A percentile compares a stretch with the other conserved stretches of the same genome.
These are phyloP conservation scores for Anarhynchus alexandrinus DNA, from an alignment of 2,113 vertebrate species.

Conservation along the genomic window DNA sequence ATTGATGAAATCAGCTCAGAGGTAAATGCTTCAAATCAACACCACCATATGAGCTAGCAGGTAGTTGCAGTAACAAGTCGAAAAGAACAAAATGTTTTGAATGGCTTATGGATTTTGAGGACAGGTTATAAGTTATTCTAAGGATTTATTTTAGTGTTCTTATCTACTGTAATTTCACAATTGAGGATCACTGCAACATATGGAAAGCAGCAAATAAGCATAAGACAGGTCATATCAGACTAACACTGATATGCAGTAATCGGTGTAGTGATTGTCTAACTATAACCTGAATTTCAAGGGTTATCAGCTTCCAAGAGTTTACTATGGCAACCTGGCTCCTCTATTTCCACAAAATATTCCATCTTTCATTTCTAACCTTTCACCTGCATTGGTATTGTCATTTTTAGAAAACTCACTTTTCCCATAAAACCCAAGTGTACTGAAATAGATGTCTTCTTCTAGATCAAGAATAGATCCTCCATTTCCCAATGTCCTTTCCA, in stretches of 20 bases:
- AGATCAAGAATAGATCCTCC: not conserved
- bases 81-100: not conserved
- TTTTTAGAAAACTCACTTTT: not conserved
- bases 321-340: not conserved
- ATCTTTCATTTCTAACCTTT: not conserved
- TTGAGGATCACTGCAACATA: not conserved
- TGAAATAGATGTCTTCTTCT: not conserved
- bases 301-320: not conserved
- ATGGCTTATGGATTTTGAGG: not conserved
- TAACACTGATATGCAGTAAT: not conserved
- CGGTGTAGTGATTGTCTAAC: not conserved
- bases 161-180: not conserved
- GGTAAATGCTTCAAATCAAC: not conserved
- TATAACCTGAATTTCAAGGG: not conserved
- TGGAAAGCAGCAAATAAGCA: not conserved
- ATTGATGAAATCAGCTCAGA: not conserved
- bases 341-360: not conserved
- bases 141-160: not conserved
- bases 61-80: not conserved
- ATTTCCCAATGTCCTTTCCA: not conserved
- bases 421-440: not conserved
- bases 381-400: not conserved
- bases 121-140: not conserved
- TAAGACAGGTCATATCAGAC: not conserved
- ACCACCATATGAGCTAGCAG: not conserved